A percentile compares a stretch with the other conserved stretches of the same genome.
Conservation (phyloP, 2,888 invertebrate species). For the Malthinus flaveolus region DNA sequence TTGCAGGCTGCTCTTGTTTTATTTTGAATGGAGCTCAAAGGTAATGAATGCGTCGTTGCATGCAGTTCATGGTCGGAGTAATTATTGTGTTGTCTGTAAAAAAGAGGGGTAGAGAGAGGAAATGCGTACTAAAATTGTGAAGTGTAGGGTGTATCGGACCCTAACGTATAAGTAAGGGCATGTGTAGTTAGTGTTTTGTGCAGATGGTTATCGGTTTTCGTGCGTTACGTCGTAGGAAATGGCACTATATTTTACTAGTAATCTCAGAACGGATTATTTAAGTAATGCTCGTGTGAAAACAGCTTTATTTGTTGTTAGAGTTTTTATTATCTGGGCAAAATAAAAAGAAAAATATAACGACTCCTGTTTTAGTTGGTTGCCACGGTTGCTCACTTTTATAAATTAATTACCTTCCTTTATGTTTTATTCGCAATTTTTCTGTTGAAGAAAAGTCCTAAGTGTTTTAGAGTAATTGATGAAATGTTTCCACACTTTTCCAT, state of each 20-base stretch:
- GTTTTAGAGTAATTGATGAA: too few species aligned
- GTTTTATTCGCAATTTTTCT: too few species aligned
- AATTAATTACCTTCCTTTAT: too few species aligned
- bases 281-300: conserved; percentile 30
- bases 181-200: conserved; percentile 32
- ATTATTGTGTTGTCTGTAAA: conserved; percentile 40
- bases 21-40: conserved; percentile 13
- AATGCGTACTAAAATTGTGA: conserved; percentile 29
- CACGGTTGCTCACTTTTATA: too few species aligned
- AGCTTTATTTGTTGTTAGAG: conserved; percentile 23
- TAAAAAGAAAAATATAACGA: neutral
- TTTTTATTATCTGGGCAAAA: neutral
- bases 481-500: too few species aligned
- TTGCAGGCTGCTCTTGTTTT: conserved; percentile 15
- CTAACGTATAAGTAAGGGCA: conserved; percentile 36
- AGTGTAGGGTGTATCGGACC: conserved; percentile 25
- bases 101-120: conserved; percentile 28
- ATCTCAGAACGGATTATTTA: conserved; percentile 38
- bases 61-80: conserved; percentile 46
- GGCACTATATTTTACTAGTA: conserved; percentile 46
- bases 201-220: conserved; percentile 45
- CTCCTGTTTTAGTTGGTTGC: neutral
- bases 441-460: too few species aligned
- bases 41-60: conserved; percentile 21
- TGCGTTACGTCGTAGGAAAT: conserved; percentile 41